Base-by-base conservation (phyloP, 2,797 vertebrate genomes). In the Melanotaenia nigrans region DNA sequence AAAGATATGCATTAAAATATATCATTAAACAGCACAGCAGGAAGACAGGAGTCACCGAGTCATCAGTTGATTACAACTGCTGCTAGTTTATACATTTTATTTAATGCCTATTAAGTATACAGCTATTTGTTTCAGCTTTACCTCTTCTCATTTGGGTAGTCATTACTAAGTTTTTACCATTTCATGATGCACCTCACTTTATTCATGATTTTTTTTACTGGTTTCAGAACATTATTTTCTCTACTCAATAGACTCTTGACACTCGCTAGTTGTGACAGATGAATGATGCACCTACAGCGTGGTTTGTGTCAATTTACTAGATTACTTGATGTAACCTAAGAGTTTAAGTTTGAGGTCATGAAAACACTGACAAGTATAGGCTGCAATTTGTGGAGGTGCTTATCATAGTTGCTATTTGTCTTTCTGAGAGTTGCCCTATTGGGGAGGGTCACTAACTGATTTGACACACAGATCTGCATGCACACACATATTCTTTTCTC, bases 371-470 rank as follows among this genome's bases (percentile, higher is more conserved):
- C 25, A 65, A 73, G 40, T 42, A 61, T 65, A 24, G 22, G 36
- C 70, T 62, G 25, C 68, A 69, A 80, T 77, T 76, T 83, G 62
- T 45, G 40, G 28, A 0, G 22, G 1, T 24, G 71, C 57, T 68
- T 56, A 81, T 83, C 38, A 54, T 14, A 9, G 61, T 58, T 20
- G 16, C 78, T 62, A 82, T 79, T 83, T 78, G 69, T 83, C 67
- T 71, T 64, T 51, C 18, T n/a, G 30, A 61, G 73, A 77, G 55
- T 69, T 55, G 51, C 53, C 72, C 67, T 30, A 64, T 63, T 58
- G 59, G 74, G 61, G 49, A 73, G 65, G 76, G 73, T 54, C 59
- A 79, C 75, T 85, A 75, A 81, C 73, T 63, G 80, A 82, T 75
- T 59, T 61, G 65, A 74, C 65, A 8, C 75, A 63, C 72, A 47